phyloP scores from a whole-genome alignment of 1,140 invertebrate genomes.

The Trichonephila clavipes region DNA sequence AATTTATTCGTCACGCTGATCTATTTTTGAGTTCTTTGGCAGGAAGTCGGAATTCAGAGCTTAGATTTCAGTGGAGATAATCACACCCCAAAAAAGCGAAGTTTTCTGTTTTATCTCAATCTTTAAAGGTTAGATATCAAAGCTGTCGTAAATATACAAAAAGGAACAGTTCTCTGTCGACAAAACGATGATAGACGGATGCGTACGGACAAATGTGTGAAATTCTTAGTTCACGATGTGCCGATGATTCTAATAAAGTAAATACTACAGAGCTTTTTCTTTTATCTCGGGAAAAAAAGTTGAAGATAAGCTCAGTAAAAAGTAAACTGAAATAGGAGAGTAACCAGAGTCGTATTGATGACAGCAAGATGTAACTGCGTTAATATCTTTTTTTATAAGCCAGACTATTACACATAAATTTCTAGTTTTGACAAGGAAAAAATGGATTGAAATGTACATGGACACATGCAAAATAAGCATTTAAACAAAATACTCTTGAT shows the following conservation, averaged over 20 bases:
- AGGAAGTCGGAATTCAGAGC: not conserved
- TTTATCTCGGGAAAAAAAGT: not conserved
- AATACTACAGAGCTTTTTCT: not conserved
- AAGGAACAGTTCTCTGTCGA: not conserved
- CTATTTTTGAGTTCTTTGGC: not conserved
- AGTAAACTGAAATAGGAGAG: not conserved
- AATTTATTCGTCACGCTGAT: conserved; percentile 18
- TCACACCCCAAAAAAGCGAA: not conserved
- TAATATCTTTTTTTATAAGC: not conserved
- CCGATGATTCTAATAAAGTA: conserved; percentile 17
- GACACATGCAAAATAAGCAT: not conserved
- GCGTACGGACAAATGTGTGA: conserved; percentile 7
- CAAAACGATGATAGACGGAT: not conserved
- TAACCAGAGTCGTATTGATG: not conserved
- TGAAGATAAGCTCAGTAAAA: not conserved
- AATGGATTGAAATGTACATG: not conserved
- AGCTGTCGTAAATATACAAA: conserved; percentile 31
- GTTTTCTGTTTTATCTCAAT: conserved; percentile 20
- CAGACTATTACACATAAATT: not conserved
- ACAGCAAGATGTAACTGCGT: not conserved
- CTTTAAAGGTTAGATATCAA: conserved; percentile 8
- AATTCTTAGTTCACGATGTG: conserved; percentile 17
- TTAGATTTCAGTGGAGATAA: conserved; percentile 15
- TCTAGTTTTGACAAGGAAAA: not conserved
- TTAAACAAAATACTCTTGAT: not conserved